Evolutionary conservation across 1,140 invertebrate species (phyloP).

Genomic region (Lepidotrigona ventralis): DNA sequence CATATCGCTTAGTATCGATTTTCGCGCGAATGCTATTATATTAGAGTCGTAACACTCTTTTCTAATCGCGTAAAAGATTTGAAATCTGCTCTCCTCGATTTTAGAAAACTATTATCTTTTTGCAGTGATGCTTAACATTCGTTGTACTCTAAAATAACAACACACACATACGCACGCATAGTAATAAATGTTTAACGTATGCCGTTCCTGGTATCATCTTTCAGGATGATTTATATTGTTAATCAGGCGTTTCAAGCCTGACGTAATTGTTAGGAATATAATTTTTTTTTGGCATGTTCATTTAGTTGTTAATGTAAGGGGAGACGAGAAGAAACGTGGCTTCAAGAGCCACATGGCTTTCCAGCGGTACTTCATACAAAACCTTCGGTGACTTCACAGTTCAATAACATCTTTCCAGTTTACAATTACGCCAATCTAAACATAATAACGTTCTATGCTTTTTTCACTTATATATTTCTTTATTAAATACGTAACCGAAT

Average conservation of each 20-base stretch:
- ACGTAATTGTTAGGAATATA: constrained; percentile 9
- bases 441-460: not conserved
- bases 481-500: not conserved
- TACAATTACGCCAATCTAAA: not conserved
- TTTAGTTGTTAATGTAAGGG: not conserved
- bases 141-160: not conserved
- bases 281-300: not conserved
- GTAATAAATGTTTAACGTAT: not conserved
- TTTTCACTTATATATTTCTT: not conserved
- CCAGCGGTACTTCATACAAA: not conserved
- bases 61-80: constrained; percentile 30
- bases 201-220: no score
- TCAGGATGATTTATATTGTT: not conserved
- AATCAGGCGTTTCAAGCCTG: not conserved
- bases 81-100: not conserved
- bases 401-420: not conserved
- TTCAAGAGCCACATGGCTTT: constrained; percentile 35
- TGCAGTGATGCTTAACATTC: not conserved
- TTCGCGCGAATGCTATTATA: constrained; percentile 19
- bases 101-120: not conserved
- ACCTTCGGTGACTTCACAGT: not conserved
- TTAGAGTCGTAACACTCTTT: not conserved
- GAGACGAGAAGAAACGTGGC: constrained; percentile 27
- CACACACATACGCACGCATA: not conserved
- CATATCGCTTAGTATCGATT: constrained; percentile 9